phyloP scores from a whole-genome alignment of 2,113 vertebrate genomes.

The Eidolon helvum region DNA sequence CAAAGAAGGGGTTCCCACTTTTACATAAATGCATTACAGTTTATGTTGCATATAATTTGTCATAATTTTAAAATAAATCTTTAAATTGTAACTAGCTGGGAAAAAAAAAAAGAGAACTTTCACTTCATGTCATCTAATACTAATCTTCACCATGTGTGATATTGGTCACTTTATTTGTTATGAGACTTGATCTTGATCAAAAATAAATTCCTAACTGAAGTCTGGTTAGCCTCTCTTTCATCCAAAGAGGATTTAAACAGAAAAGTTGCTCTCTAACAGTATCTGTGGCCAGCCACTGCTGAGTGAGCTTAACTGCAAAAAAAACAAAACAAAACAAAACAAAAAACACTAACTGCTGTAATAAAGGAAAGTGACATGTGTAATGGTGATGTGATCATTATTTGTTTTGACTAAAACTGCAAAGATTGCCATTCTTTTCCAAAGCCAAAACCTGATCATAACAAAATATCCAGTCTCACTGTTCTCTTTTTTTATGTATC shows the following conservation, averaged over 20 bases:
- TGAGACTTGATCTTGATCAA: background rate
- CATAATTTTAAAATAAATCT: background rate
- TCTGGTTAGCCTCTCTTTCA: background rate
- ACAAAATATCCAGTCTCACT: background rate
- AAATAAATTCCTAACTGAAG: conserved; percentile 30
- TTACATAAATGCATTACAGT: background rate
- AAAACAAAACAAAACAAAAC: background rate
- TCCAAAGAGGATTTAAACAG: conserved; percentile 31
- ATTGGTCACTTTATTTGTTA: conserved; percentile 6
- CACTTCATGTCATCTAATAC: background rate
- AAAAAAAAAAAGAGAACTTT: background rate
- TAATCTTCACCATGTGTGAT: background rate
- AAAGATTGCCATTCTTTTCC: background rate
- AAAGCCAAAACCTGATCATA: background rate
- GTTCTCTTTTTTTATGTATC: background rate
- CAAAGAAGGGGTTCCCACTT: background rate
- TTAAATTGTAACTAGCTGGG: background rate
- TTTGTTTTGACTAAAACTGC: conserved; percentile 33
- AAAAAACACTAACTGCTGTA: background rate
- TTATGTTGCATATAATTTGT: background rate
- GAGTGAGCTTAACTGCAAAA: background rate
- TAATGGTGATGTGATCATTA: background rate
- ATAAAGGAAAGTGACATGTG: background rate
- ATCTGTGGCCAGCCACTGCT: background rate
- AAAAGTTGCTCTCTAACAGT: background rate